These are phyloP conservation scores for Didymodactylos carnosus DNA, from an alignment of 2,888 invertebrate genomes.

Conservation along the genomic window DNA sequence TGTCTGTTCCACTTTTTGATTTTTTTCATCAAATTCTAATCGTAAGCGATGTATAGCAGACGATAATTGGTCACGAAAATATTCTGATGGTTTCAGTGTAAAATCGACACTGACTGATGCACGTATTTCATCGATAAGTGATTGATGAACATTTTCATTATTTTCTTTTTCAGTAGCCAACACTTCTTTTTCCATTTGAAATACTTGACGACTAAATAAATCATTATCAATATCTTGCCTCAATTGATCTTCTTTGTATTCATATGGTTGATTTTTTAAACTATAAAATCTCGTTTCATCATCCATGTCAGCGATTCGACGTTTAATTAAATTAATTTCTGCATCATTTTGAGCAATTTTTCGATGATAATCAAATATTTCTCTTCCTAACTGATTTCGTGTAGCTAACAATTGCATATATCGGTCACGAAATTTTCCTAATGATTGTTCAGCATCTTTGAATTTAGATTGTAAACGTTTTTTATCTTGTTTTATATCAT, in stretches of 20 bases:
- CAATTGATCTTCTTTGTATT: neutral
- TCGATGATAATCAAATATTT: neutral
- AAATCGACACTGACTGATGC: neutral
- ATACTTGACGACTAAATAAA: neutral
- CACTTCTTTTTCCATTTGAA: neutral
- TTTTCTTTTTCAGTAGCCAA: neutral
- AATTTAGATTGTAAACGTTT: neutral
- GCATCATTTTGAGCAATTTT: neutral
- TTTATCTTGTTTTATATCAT: neutral
- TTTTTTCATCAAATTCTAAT: neutral
- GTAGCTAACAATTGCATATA: neutral
- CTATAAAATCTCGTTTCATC: neutral
- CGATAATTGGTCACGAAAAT: neutral
- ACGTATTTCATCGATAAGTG: neutral
- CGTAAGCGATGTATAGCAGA: neutral
- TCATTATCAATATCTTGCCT: neutral
- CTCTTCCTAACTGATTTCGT: neutral
- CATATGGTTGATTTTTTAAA: neutral
- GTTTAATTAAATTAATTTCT: neutral
- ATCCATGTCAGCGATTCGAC: neutral
- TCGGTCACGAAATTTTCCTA: neutral
- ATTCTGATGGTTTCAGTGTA: neutral
- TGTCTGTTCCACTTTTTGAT: neutral
- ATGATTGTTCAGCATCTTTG: neutral
- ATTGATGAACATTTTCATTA: neutral